A percentile compares a stretch with the other conserved stretches of the same genome.
phyloP scores from a whole-genome alignment of 2,797 vertebrate species.

The Falco rusticolus region DNA sequence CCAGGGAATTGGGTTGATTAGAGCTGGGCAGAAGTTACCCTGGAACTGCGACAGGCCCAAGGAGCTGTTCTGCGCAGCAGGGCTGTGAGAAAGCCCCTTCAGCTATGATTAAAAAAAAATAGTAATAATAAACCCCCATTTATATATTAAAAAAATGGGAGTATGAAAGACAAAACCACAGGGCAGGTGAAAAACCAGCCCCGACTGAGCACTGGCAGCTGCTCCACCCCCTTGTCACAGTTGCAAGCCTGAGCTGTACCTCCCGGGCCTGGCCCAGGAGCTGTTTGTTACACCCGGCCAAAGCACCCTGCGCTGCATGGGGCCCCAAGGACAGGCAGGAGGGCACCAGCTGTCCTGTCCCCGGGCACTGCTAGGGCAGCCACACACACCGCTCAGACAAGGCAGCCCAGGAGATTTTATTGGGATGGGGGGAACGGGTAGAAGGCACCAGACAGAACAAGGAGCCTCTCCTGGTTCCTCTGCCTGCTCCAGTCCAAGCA shows the following conservation, averaged over 20 bases:
- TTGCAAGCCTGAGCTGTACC: neutral
- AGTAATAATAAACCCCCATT: neutral
- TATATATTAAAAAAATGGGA: neutral
- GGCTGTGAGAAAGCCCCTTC: neutral
- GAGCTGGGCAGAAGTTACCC: neutral
- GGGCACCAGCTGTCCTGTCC: neutral
- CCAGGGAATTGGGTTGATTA: neutral
- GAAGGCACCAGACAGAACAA: neutral
- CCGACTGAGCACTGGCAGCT: accelerated
- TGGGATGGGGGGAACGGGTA: accelerated
- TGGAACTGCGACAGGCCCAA: neutral
- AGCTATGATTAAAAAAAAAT: neutral
- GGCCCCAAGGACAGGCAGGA: neutral
- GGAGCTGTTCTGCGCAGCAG: neutral
- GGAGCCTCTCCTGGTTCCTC: neutral
- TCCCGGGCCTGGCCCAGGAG: accelerated
- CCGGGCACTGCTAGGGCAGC: neutral
- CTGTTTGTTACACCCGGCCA: neutral
- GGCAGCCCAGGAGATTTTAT: neutral
- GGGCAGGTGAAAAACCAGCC: neutral
- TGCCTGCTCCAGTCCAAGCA: accelerated
- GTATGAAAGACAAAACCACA: neutral
- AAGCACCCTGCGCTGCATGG: accelerated
- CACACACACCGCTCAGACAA: neutral
- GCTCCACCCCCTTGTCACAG: neutral